Evolutionary conservation across 2,113 vertebrate genomes (phyloP), one percentile per base, ranked within the genome.

Genomic region (Eptesicus fuscus): DNA sequence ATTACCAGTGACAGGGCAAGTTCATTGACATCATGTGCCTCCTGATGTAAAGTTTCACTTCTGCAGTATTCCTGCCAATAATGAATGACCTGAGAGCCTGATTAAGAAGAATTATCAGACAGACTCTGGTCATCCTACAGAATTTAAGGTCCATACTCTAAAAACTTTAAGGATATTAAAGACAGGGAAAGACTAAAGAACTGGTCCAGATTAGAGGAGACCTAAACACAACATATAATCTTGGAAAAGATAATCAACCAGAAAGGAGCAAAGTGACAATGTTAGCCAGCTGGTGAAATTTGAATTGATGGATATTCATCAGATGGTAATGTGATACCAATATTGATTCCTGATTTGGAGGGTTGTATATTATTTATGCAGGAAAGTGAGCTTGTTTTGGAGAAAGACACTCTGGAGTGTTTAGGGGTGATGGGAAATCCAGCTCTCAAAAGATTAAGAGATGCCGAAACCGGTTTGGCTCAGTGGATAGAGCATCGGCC

Each of bases 371-470:
- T 82, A 37, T 6, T 74, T 91, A 44, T 37, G 4, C 30, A 94
- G 73, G 32, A 85, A 6, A 76, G 18, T 35, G 42, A 83, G 18
- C 44, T 90, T 70, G 16, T 89, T 59, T 95, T 9, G 47, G 32
- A 8, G 28, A 77, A 63, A 86, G 67, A 83, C 32, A 37, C 59
- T 91, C 30, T 89, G 51, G 22, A 87, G 35, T 83, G 28, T 40
- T 88, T 83, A 76, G 10, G 30, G 35, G 49, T 79, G 35, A 74
- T 30, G 30, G 40, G 47, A 90, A 53, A 83, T 63, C 42, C 83
- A 92, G 25, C 28, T 92, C 56, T 94, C 85, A 87, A 59, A 95
- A 78, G 40, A 71, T 70, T 80, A 56, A 90, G 37, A 90, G 49
- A 91, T n/a, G n/a, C n/a, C n/a, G n/a, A n/a, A n/a, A n/a, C n/a